These are phyloP conservation scores for Macrocentrus cingulum DNA, from an alignment of 1,140 invertebrate species.

Conservation along the genomic window DNA sequence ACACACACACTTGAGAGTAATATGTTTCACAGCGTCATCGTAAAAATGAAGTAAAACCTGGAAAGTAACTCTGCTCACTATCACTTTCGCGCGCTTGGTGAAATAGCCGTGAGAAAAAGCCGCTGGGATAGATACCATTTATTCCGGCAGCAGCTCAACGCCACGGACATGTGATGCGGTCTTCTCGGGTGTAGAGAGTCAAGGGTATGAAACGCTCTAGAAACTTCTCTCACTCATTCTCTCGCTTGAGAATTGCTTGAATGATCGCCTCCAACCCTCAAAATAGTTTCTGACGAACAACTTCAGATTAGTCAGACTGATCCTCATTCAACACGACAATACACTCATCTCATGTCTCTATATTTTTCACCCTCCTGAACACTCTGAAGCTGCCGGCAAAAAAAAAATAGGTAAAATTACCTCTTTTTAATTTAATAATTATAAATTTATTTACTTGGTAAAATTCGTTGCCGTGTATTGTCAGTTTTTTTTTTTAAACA, in stretches of 20 bases:
- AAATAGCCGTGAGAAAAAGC: constrained; percentile 44
- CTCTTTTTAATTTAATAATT: too few species aligned
- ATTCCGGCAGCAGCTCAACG: constrained; percentile 22
- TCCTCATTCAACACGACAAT: constrained; percentile 48
- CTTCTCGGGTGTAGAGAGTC: constrained; percentile 18
- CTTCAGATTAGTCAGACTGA: constrained; percentile 46
- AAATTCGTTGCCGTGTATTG: too few species aligned
- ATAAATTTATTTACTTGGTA: too few species aligned
- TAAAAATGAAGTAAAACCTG: constrained; percentile 21
- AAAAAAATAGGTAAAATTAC: too few species aligned
- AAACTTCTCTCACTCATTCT: constrained; percentile 14
- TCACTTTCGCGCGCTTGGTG: constrained; percentile 31
- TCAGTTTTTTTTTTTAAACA: too few species aligned
- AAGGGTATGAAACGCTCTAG: constrained; percentile 17
- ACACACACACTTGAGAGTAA: too few species aligned
- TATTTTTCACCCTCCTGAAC: too few species aligned
- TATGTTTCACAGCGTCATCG: constrained; percentile 1
- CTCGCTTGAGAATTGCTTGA: constrained; percentile 13
- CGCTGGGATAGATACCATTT: constrained; percentile 26
- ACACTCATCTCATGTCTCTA: constrained; percentile 40
- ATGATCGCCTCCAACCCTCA: neutral
- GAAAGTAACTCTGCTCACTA: constrained; percentile 29
- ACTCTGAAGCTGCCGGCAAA: neutral
- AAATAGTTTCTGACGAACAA: constrained; percentile 33
- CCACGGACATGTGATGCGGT: constrained; percentile 18